Conservation (phyloP, 2,888 invertebrate species). For the Eristalinus aeneus region DNA sequence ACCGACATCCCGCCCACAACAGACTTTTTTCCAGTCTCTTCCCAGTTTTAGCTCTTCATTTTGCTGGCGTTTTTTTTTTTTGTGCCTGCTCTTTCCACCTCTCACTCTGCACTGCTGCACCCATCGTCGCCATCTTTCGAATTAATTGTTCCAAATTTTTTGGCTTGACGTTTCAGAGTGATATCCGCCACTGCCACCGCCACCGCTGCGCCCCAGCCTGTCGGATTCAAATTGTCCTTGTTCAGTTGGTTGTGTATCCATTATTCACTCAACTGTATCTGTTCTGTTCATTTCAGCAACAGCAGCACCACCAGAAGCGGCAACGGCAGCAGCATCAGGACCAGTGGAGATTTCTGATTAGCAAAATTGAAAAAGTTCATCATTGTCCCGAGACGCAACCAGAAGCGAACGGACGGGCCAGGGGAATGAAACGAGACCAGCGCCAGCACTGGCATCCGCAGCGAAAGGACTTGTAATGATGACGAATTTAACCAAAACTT, state of each 20-base stretch:
- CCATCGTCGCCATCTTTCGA: slow-evolving; percentile 64
- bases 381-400: slow-evolving; percentile 47
- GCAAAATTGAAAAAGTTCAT: slow-evolving; percentile 70
- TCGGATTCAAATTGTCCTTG: background rate
- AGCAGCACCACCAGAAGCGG: background rate
- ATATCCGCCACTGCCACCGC: slow-evolving; percentile 17
- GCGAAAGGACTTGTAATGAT: slow-evolving; percentile 53
- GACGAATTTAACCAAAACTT: slow-evolving; percentile 61
- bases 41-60: background rate
- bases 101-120: background rate
- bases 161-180: slow-evolving; percentile 58
- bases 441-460: slow-evolving; percentile 4
- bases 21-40: slow-evolving; percentile 31
- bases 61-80: background rate
- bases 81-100: slow-evolving; percentile 4
- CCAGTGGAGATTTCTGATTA: slow-evolving; percentile 68
- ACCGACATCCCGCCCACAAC: background rate
- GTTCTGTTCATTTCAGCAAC: slow-evolving; percentile 55
- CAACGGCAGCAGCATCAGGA: slow-evolving; percentile 7
- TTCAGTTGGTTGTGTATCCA: slow-evolving; percentile 31
- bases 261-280: slow-evolving; percentile 63
- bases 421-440: background rate
- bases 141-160: slow-evolving; percentile 71
- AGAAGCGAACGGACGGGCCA: background rate
- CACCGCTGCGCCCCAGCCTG: slow-evolving; percentile 4